Percentiles rank a stretch among this genome's conserved stretches.
Evolutionary conservation across 1,140 invertebrate genomes (phyloP).

Genomic region (Euura saliciscinereae): DNA sequence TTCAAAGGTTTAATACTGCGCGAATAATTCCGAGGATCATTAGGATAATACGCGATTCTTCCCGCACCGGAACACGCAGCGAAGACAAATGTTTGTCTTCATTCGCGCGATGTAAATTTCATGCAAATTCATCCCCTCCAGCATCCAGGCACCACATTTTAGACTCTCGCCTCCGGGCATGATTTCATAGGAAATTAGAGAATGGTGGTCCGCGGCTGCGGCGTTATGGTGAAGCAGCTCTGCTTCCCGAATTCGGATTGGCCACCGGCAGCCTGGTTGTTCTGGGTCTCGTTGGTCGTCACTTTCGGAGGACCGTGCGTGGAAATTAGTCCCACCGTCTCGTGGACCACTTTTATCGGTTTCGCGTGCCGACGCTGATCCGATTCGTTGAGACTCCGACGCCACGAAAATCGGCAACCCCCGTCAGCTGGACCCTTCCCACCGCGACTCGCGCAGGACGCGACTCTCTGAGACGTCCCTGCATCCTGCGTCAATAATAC

Average conservation of each 20-base stretch:
- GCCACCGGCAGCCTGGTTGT: not conserved
- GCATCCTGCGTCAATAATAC: slow-evolving; percentile 10
- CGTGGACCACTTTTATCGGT: not conserved
- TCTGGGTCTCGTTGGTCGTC: not conserved
- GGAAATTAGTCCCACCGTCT: not conserved
- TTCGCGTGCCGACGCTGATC: not conserved
- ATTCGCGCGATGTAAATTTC: too few relatives aligned
- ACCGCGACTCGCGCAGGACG: slow-evolving; percentile 11
- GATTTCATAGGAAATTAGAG: not conserved
- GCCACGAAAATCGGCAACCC: slow-evolving; percentile 25
- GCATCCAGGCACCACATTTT: too few relatives aligned
- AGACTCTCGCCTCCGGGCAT: too few relatives aligned
- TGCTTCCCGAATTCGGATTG: not conserved
- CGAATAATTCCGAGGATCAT: too few relatives aligned
- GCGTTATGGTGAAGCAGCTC: not conserved
- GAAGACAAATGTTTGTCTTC: too few relatives aligned
- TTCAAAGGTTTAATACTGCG: too few relatives aligned
- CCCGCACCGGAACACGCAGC: too few relatives aligned
- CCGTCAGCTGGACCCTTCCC: slow-evolving; percentile 12
- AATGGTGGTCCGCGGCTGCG: not conserved
- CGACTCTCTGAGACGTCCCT: slow-evolving; percentile 17
- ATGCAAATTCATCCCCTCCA: too few relatives aligned
- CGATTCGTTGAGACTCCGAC: slow-evolving; percentile 5
- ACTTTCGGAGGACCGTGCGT: not conserved
- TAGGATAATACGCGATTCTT: too few relatives aligned